These are phyloP conservation scores for Sturnus vulgaris DNA, from an alignment of 2,113 vertebrate genomes.

Conservation along the genomic window DNA sequence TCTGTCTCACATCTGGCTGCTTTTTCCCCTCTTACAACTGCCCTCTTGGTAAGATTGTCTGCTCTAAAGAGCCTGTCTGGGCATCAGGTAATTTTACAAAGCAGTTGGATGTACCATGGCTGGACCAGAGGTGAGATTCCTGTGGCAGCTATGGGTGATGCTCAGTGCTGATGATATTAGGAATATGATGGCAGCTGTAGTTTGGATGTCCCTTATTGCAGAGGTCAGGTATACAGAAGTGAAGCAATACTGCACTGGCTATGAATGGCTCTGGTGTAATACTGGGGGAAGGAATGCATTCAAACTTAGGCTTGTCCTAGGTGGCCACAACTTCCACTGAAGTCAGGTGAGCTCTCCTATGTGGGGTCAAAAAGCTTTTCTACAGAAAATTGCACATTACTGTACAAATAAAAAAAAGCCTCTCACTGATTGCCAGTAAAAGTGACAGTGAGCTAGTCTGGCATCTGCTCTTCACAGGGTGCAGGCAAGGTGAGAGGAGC, in stretches of 20 bases:
- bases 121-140: neutral
- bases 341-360: neutral
- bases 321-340: neutral
- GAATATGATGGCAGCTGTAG: neutral
- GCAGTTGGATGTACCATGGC: neutral
- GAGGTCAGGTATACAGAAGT: neutral
- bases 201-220: neutral
- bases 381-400: neutral
- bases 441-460: neutral
- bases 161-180: neutral
- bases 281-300: neutral
- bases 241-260: neutral
- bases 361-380: neutral
- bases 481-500: rapidly evolving
- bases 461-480: neutral
- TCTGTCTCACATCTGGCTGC: neutral
- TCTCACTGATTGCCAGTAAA: neutral
- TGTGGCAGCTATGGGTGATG: neutral
- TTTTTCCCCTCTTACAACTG: neutral
- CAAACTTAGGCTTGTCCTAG: neutral
- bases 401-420: neutral
- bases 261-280: rapidly evolving
- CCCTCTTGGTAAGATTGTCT: neutral
- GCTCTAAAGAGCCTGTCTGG: neutral
- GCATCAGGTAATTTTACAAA: neutral